Evolutionary conservation across 2,888 invertebrate genomes (phyloP), one percentile per base, ranked within the genome.

Genomic region (Chydorus sphaericus): DNA sequence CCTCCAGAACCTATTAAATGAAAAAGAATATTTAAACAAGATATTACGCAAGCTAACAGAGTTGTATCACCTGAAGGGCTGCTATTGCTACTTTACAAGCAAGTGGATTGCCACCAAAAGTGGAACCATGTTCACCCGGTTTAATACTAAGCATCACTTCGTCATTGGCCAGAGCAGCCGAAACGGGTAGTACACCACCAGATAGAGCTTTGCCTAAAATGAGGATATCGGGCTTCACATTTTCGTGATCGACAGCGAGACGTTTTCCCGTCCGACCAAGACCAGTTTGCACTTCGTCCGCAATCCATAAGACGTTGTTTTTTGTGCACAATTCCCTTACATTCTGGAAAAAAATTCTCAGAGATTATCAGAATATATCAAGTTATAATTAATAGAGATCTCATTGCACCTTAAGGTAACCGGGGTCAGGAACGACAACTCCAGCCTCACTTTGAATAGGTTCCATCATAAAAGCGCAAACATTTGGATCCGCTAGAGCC

Each of bases 401-500:
- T n/a, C n/a, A n/a, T n/a, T n/a, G n/a, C n/a, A n/a, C n/a, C n/a
- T n/a, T n/a, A 62, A 96, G 73, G 67, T 94, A 96, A 0, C 92
- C 93, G 0, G 78, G 77, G 64, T 81, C 75, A 0, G 94, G 94
- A 0, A 96, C 85, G 1, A 90, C 78, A 3, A 92, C 90, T 4
- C 94, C 96, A 2, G 93, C 94, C 71, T 96, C 96, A 2, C 94
- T 94, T 71, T 96, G 96, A 61, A 96, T 91, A 1, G 94, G 94
- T 69, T 96, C 96, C 54, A 93, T 87, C 93, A 96, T 94, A 67
- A 89, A 96, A 0, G 91, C 94, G 60, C 88, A 88, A 2, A 90
- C 86, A 61, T 80, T 80, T 0, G 86, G 86, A 67, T 94, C 87
- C 66, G 82, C 71, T 0, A 87, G 68, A 11, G 76, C 77, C 69